Conservation (phyloP, 2,113 vertebrate genomes). For the Montifringilla adamsi region DNA sequence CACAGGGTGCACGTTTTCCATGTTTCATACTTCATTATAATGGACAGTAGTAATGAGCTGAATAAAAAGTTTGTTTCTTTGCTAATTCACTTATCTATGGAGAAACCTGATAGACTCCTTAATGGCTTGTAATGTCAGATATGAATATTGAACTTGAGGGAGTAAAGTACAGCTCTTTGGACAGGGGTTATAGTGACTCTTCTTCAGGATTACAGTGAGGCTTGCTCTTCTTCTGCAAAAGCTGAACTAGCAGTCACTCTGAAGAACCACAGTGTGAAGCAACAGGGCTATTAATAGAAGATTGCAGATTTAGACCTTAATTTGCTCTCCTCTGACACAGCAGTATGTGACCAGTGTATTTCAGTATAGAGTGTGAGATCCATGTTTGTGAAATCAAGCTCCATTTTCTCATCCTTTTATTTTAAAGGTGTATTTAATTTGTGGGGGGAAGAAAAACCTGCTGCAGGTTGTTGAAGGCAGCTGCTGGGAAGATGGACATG, state of each 20-base stretch:
- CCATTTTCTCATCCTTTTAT: not conserved
- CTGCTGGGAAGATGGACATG: not conserved
- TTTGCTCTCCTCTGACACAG: not conserved
- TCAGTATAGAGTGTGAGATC: not conserved
- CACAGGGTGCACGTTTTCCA: not conserved
- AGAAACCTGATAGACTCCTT: not conserved
- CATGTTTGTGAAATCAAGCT: not conserved
- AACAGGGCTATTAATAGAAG: not conserved
- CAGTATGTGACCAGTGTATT: not conserved
- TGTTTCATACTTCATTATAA: not conserved
- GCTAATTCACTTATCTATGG: not conserved
- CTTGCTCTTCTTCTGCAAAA: not conserved
- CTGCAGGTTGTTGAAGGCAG: not conserved
- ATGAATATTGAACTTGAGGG: not conserved
- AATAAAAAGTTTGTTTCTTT: slow-evolving; percentile 3
- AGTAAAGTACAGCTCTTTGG: not conserved
- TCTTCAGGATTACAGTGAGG: not conserved
- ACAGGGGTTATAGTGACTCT: not conserved
- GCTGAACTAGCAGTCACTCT: not conserved
- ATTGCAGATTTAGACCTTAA: not conserved
- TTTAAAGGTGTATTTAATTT: not conserved
- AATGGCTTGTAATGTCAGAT: not conserved
- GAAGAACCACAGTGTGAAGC: not conserved
- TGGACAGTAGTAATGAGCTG: not conserved
- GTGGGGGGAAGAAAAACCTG: accelerated